Conservation (phyloP, 1,140 invertebrate species). For the Apis mellifera region DNA sequence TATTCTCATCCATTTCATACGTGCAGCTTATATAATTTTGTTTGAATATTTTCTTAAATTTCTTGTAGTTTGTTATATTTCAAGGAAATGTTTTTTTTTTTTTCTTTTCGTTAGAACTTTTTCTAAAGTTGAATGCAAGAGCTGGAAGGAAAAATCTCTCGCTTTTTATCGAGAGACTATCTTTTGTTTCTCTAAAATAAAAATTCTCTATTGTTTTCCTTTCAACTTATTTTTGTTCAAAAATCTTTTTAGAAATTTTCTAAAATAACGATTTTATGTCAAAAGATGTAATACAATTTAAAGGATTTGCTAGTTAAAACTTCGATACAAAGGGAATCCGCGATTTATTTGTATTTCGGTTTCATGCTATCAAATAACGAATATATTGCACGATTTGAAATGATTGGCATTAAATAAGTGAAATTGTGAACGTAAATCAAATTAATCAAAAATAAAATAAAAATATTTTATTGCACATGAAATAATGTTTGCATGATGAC, state of each 20-base stretch:
- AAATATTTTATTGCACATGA: background rate
- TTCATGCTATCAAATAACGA: background rate
- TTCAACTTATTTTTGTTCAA: background rate
- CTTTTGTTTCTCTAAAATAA: background rate
- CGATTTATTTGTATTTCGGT: background rate
- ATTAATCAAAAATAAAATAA: background rate
- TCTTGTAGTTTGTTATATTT: background rate
- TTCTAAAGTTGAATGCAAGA: background rate
- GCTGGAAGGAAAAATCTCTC: background rate
- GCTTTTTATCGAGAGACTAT: background rate
- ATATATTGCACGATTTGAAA: background rate
- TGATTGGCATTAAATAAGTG: background rate
- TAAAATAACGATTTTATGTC: no score
- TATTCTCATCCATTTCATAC: background rate
- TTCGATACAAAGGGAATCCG: background rate
- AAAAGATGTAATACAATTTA: no score
- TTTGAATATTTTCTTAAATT: background rate
- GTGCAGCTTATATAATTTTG: background rate
- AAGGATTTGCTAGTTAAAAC: background rate
- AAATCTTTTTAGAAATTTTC: no score
- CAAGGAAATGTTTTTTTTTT: background rate
- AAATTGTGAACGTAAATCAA: background rate
- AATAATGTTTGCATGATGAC: rapidly evolving
- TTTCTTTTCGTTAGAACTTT: background rate
- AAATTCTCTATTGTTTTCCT: background rate